Percentiles rank a stretch among this genome's conserved stretches.
Evolutionary conservation across 2,113 vertebrate genomes (phyloP).

Genomic region (Tetrax tetrax): DNA sequence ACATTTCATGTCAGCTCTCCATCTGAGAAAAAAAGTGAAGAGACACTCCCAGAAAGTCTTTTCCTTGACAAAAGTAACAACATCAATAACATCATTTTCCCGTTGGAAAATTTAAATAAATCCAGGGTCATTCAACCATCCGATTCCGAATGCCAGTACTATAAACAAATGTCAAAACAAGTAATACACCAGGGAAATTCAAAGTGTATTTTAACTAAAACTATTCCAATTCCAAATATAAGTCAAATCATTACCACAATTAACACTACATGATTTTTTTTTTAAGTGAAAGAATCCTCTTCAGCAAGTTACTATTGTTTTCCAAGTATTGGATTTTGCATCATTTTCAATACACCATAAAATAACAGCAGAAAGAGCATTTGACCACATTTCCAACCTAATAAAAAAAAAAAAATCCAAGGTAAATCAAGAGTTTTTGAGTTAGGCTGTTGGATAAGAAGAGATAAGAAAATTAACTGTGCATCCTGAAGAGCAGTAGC

Average conservation of each 20-base stretch:
- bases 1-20: not conserved
- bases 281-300: not conserved
- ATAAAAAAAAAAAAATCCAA: not conserved
- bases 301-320: not conserved
- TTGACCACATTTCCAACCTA: not conserved
- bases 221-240: not conserved
- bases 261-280: not conserved
- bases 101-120: not conserved
- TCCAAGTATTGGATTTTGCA: not conserved
- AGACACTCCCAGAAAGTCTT: not conserved
- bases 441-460: not conserved
- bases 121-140: not conserved
- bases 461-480: not conserved
- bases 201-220: not conserved
- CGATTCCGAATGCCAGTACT: not conserved
- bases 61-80: not conserved
- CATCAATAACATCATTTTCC: not conserved
- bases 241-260: not conserved
- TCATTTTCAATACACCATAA: not conserved
- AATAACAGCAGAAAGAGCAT: not conserved
- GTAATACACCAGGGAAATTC: not conserved
- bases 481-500: not conserved
- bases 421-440: not conserved
- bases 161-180: not conserved
- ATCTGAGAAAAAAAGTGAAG: not conserved